phyloP scores from a whole-genome alignment of 2,113 vertebrate genomes.

The Ariopsis seemanni region DNA sequence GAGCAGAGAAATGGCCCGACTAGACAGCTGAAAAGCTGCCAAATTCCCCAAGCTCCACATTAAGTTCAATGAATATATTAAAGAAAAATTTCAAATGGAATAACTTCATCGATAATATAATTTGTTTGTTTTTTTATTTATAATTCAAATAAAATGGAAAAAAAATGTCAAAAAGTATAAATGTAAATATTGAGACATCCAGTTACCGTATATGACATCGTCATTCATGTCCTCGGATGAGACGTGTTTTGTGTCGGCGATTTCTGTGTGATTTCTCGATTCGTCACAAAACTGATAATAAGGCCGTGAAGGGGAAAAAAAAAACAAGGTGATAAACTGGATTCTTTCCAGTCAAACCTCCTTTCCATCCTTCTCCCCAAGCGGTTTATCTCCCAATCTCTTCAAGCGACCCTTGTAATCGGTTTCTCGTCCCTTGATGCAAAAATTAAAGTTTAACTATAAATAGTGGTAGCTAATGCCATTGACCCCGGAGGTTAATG shows the following conservation, averaged over 20 bases:
- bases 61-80: no score
- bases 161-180: no score
- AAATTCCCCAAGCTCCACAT: no score
- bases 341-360: neutral
- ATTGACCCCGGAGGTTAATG: constrained; percentile 78
- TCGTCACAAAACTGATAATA: neutral
- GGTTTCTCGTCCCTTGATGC: constrained; percentile 63
- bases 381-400: constrained; percentile 78
- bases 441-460: constrained; percentile 78
- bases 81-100: no score
- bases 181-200: neutral
- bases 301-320: neutral
- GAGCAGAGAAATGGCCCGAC: no score
- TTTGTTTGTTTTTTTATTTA: no score
- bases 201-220: neutral
- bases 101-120: no score
- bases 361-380: constrained; percentile 65
- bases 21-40: no score
- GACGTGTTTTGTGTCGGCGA: neutral
- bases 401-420: constrained; percentile 72
- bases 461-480: constrained; percentile 78
- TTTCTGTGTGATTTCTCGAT: neutral
- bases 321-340: neutral
- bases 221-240: neutral
- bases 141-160: no score